Evolutionary conservation across 2,797 vertebrate genomes (phyloP).

Genomic region (Falco concolor): DNA sequence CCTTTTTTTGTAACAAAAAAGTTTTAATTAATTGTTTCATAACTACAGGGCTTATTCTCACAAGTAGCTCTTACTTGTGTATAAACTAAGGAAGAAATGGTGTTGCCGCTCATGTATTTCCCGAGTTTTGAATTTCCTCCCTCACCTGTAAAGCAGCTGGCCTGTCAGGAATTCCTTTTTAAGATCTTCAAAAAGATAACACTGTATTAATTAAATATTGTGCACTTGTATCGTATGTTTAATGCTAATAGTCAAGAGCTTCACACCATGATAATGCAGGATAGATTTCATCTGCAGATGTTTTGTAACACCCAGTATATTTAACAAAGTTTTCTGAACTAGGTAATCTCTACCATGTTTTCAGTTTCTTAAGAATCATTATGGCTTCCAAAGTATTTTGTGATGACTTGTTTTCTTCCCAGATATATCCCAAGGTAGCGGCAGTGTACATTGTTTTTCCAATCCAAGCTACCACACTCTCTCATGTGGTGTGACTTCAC

Average conservation of each 20-base stretch:
- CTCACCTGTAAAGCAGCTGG: not conserved
- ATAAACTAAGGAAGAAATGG: not conserved
- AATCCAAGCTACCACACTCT: slow-evolving; percentile 94
- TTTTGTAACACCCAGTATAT: not conserved
- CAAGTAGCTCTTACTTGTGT: not conserved
- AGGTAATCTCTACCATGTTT: not conserved
- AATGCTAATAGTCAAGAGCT: not conserved
- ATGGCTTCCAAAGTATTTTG: slow-evolving; percentile 45
- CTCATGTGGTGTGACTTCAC: slow-evolving; percentile 85
- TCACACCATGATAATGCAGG: not conserved
- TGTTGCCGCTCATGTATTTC: not conserved
- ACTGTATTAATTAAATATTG: not conserved
- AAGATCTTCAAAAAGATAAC: not conserved
- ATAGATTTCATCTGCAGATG: not conserved
- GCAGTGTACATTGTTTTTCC: slow-evolving; percentile 87
- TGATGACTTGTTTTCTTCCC: slow-evolving; percentile 80
- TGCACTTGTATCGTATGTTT: not conserved
- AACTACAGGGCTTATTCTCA: not conserved
- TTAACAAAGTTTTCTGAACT: not conserved
- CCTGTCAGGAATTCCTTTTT: not conserved
- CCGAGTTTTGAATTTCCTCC: not conserved
- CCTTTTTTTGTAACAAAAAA: not conserved
- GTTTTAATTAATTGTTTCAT: not conserved
- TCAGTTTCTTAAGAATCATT: not conserved
- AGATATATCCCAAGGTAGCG: slow-evolving; percentile 82